Evolutionary conservation across 2,113 vertebrate species (phyloP), one percentile per base, ranked within the genome.

Genomic region (Oncorhynchus gorbuscha): DNA sequence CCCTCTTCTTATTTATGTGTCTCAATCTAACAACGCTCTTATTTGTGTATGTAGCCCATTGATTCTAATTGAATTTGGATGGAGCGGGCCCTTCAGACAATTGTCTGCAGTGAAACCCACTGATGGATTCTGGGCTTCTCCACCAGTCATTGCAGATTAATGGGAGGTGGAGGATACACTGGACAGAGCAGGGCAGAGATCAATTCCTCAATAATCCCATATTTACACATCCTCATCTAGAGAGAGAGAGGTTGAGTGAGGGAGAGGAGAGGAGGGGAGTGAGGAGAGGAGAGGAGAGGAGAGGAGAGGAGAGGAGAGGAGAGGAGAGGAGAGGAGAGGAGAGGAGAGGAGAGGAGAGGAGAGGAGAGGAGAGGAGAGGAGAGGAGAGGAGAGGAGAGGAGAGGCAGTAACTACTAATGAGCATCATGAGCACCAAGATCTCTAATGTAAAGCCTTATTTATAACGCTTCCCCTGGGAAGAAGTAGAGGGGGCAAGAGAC

Each of bases 61-160:
- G 92, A 93, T 92, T 91, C 86, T 93, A 92, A 93, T 92, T 93
- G 87, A 92, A 89, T 94, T 94, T 91, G 89, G 88, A 92, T 93
- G 84, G 92, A 92, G 80, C 85, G 65, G 76, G 78, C 85, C 88
- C 90, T 92, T 93, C 90, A 93, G 89, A 91, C 90, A 85, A 92
- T 92, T 89, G 91, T 94, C 92, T 93, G 81, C 89, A 85, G 87
- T 67, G 64, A 86, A 85, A 85, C 87, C 85, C 12, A 82, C 89
- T 86, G 91, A 93, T 94, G 87, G 92, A 93, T 94, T 92, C 90
- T 85, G 80, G 88, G 87, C 82, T 85, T 85, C 84, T 87, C 90
- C 78, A 83, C 80, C 85, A 81, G 71, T 88, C 90, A 81, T 86
- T 84, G 87, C 89, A 93, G 91, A 93, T 92, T 90, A 92, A 92